Conservation (phyloP, 2,113 vertebrate genomes). For the Raja brachyura region DNA sequence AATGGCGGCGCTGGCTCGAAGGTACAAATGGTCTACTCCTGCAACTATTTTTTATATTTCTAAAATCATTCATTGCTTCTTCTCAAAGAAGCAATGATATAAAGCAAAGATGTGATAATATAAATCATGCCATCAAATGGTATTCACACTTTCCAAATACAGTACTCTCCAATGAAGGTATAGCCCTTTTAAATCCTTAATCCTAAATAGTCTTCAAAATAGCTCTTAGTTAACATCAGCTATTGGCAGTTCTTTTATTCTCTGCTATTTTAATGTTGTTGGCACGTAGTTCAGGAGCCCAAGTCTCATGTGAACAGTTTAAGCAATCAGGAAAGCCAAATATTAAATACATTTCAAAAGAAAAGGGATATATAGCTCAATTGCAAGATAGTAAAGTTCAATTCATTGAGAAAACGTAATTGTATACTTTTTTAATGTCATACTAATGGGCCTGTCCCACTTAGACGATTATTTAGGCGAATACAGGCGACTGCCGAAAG, state of each 20-base stretch:
- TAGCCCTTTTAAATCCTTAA: constrained; percentile 6
- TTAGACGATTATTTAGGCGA: too few species aligned
- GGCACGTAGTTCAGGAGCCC: background rate
- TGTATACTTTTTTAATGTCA: background rate
- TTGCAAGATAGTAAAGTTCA: background rate
- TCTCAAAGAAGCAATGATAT: too few species aligned
- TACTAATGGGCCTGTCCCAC: too few species aligned
- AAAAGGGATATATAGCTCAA: background rate
- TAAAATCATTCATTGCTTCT: background rate
- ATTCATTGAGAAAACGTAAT: background rate
- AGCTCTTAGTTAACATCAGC: background rate
- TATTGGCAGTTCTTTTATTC: background rate
- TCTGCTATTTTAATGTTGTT: background rate
- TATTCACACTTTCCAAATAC: background rate
- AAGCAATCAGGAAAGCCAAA: background rate
- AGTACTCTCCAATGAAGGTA: background rate
- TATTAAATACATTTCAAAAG: background rate
- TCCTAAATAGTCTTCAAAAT: background rate
- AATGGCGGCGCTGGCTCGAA: too few species aligned
- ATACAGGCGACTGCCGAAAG: too few species aligned
- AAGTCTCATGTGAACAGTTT: background rate
- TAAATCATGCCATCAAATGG: background rate
- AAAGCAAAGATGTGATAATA: background rate
- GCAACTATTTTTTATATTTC: too few species aligned
- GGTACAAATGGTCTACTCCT: too few species aligned